phyloP scores from a whole-genome alignment of 2,888 invertebrate genomes.

The Drosophila neonasuta region DNA sequence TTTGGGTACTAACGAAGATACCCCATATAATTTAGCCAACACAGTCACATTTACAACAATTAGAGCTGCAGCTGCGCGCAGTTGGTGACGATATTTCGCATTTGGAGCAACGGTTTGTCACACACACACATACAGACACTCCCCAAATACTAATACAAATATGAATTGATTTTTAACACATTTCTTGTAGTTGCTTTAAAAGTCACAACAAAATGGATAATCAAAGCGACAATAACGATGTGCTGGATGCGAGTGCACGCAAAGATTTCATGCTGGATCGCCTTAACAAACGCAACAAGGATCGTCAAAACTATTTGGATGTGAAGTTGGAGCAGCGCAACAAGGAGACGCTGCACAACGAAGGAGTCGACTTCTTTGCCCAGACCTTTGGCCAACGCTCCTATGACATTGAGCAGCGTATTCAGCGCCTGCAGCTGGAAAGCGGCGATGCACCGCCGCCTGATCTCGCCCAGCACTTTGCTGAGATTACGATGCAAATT shows the following conservation, averaged over 20 bases:
- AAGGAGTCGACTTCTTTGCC: slow-evolving; percentile 86
- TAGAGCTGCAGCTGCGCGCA: slow-evolving; percentile 62
- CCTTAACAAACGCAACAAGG: slow-evolving; percentile 81
- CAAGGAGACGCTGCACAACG: slow-evolving; percentile 76
- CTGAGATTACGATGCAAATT: slow-evolving; percentile 88
- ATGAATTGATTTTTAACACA: slow-evolving; percentile 70
- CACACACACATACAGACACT: slow-evolving; percentile 8
- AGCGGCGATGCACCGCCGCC: slow-evolving; percentile 54
- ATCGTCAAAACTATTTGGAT: slow-evolving; percentile 80
- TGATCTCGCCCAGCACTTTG: slow-evolving; percentile 85
- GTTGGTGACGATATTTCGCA: slow-evolving; percentile 2
- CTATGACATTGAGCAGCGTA: slow-evolving; percentile 85
- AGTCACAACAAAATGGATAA: slow-evolving; percentile 49
- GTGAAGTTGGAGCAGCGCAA: slow-evolving; percentile 79
- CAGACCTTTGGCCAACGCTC: slow-evolving; percentile 87
- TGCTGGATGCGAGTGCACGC: slow-evolving; percentile 43
- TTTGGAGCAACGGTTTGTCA: slow-evolving; percentile 21
- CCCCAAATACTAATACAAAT: neutral
- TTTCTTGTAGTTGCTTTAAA: slow-evolving; percentile 24
- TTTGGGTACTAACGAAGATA: slow-evolving; percentile 10
- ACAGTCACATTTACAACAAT: neutral
- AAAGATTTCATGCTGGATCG: slow-evolving; percentile 80
- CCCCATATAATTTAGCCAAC: neutral
- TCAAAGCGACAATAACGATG: slow-evolving; percentile 31
- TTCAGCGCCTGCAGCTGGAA: slow-evolving; percentile 81